These are phyloP conservation scores for Cephalotes varians DNA, from an alignment of 2,888 invertebrate species.

Conservation along the genomic window DNA sequence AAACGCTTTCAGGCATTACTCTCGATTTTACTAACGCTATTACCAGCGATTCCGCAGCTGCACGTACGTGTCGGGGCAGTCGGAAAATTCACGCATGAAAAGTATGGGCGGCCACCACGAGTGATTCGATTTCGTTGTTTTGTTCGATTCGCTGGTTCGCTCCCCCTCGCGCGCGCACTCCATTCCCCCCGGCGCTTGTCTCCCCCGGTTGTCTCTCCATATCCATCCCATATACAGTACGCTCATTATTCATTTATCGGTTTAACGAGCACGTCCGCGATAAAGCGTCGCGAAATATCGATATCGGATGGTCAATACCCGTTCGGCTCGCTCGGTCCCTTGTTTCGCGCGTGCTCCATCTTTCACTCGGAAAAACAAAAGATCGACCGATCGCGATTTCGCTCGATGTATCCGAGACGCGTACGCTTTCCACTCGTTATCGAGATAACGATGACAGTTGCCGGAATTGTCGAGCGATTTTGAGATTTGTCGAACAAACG, in stretches of 20 bases:
- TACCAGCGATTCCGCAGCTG: constrained; percentile 75
- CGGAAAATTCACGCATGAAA: constrained; percentile 84
- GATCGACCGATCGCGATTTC: constrained; percentile 16
- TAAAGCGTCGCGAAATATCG: constrained; percentile 76
- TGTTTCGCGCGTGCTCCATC: constrained; percentile 39
- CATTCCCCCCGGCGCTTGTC: constrained; percentile 42
- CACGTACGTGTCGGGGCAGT: constrained; percentile 74
- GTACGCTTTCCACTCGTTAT: constrained; percentile 2
- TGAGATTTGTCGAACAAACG: constrained; percentile 25
- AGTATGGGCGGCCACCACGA: constrained; percentile 83
- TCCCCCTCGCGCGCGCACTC: constrained; percentile 3
- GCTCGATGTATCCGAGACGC: constrained; percentile 1
- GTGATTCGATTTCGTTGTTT: constrained; percentile 84
- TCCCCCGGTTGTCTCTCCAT: constrained; percentile 53
- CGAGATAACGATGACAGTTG: not conserved
- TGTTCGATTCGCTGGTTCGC: constrained; percentile 75
- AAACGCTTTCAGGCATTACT: constrained; percentile 77
- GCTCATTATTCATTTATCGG: constrained; percentile 85
- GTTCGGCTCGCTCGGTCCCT: constrained; percentile 52
- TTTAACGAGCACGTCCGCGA: constrained; percentile 83
- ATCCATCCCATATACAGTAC: constrained; percentile 72
- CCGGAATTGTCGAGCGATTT: constrained; percentile 16
- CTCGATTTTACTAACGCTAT: constrained; percentile 77
- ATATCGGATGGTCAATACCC: constrained; percentile 70
- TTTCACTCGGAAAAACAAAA: constrained; percentile 54